Base-by-base conservation (phyloP, 1,140 invertebrate genomes). In the Anastrepha ludens region DNA sequence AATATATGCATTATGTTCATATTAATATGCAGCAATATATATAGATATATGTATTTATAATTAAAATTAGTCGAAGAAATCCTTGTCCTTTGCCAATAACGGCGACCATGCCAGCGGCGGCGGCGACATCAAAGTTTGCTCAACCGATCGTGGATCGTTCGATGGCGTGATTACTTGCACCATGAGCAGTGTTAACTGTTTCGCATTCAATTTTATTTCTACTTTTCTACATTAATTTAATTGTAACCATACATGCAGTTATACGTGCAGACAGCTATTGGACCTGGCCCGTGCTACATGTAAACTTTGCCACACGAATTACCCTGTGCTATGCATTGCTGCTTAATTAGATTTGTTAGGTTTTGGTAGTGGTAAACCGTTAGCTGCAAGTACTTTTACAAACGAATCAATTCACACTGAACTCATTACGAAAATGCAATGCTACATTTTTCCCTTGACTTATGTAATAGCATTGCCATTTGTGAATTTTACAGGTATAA, bases 341-440 rank as follows among this genome's bases (percentile, higher is more conserved):
- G n/a, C 20, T 81, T 81, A 81, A 81, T 81, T 81, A 81, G 74
- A 81, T 81, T 81, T 81, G 44, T 0, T 29, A 17, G n/a, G 41
- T 15, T 74, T 17, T 50, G 20, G 64, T 67, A 20, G 7, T 4
- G 2, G 41, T 8, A 81, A 55, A 81, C 74, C 74, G 74, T 81
- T 81, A 81, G 17, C 15, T 62, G 60, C 60, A 62, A 2, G 15
- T n/a, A 62, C n/a, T 62, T 62, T 62, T 62, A 62, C n/a, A 20
- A 9, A 17, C 50, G 6, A 55, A 81, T 47, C 47, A 55, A 81
- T 58, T 81, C 74, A 29, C 47, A 81, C 74, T 81, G 74, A 81
- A 81, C 74, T 81, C 74, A 81, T 81, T 81, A 81, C 74, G 74
- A 55, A 41, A 81, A 81, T n/a, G 47, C 74, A 81, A 81, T 81